These are phyloP conservation scores for Pluvialis apricaria DNA, from an alignment of 2,113 vertebrate species.

Conservation along the genomic window DNA sequence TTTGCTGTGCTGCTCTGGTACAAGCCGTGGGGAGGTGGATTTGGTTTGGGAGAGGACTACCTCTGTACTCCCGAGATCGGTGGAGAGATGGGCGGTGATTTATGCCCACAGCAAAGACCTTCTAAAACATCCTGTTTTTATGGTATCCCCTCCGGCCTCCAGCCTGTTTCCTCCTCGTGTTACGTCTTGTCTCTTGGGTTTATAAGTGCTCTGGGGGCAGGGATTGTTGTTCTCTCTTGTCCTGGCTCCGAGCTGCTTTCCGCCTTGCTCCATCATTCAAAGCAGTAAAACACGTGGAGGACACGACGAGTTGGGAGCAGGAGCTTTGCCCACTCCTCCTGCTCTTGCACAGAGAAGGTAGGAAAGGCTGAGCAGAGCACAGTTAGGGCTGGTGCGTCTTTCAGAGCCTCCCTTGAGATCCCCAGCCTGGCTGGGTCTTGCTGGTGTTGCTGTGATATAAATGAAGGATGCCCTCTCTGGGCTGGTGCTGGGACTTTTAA, in stretches of 20 bases:
- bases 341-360: background rate
- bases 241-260: background rate
- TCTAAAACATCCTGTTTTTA: conserved; percentile 24
- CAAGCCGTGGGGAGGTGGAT: background rate
- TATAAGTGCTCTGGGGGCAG: background rate
- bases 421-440: background rate
- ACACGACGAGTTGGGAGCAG: accelerated
- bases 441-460: background rate
- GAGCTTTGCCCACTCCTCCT: background rate
- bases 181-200: conserved; percentile 16
- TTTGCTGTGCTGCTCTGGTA: background rate
- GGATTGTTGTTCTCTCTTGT: background rate
- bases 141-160: conserved; percentile 25
- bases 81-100: background rate
- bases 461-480: background rate
- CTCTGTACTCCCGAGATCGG: background rate
- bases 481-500: background rate
- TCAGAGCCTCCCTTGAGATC: background rate
- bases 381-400: accelerated
- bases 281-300: background rate
- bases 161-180: conserved; percentile 42
- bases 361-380: background rate
- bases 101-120: background rate
- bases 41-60: background rate
- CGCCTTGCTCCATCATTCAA: background rate